Evolutionary conservation across 1,140 invertebrate genomes (phyloP).

Genomic region (Aphelenchoides fujianensis): DNA sequence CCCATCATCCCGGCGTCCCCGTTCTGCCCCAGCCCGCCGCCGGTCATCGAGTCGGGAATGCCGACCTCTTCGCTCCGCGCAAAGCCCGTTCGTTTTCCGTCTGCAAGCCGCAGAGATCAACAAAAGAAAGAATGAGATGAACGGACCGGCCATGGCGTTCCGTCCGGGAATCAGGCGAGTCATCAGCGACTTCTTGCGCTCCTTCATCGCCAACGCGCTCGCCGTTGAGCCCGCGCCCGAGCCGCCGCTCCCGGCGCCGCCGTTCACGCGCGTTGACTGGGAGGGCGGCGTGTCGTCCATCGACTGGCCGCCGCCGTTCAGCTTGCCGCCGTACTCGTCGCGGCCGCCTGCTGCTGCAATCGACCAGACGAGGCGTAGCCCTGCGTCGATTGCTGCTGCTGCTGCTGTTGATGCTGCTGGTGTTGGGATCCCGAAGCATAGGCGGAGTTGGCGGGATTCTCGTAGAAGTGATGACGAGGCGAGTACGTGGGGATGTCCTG

Average conservation of each 20-base stretch:
- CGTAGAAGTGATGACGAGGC: conserved; percentile 19
- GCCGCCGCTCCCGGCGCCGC: background rate
- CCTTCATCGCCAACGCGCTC: conserved; percentile 49
- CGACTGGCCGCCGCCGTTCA: no score
- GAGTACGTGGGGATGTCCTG: conserved; percentile 27
- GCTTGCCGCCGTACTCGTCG: background rate
- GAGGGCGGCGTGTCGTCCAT: background rate
- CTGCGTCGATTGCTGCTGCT: no score
- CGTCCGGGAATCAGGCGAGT: conserved; percentile 60
- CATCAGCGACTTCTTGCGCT: conserved; percentile 60
- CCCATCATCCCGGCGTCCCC: conserved; percentile 2
- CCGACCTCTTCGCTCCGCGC: conserved; percentile 62
- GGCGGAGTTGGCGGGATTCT: conserved; percentile 14
- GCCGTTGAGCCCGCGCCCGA: background rate
- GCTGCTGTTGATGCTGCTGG: conserved; percentile 5
- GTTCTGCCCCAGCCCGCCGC: no score
- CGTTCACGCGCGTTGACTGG: conserved; percentile 15
- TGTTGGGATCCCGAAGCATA: background rate
- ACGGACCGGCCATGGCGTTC: conserved; percentile 29
- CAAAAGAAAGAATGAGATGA: background rate
- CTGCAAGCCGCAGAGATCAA: conserved; percentile 35
- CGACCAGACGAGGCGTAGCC: no score
- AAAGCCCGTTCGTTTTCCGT: conserved; percentile 57
- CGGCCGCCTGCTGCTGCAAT: no score
- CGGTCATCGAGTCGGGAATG: conserved; percentile 49